These are phyloP conservation scores for Caradrina kadenii DNA, from an alignment of 2,888 invertebrate genomes.

Conservation along the genomic window DNA sequence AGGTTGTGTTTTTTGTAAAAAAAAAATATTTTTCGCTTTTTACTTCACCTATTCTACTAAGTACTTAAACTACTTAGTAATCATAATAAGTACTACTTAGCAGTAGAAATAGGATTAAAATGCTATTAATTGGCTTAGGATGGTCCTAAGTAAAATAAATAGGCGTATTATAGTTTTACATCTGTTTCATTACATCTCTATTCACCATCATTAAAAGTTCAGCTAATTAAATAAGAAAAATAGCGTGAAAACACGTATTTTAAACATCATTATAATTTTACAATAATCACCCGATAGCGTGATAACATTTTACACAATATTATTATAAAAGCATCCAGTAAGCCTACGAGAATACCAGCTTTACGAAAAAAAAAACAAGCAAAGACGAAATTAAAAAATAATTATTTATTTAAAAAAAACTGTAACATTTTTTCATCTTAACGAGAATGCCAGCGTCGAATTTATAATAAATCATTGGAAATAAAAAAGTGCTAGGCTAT, in stretches of 20 bases:
- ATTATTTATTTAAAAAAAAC: slow-evolving; percentile 18
- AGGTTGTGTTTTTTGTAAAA: too few relatives aligned
- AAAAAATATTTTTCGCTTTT: too few relatives aligned
- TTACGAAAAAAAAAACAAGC: background rate
- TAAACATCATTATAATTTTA: slow-evolving; percentile 42
- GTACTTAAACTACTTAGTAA: too few relatives aligned
- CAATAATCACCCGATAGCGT: slow-evolving; percentile 29
- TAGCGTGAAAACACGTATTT: slow-evolving; percentile 16
- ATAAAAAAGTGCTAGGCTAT: slow-evolving; percentile 50
- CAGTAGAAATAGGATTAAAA: background rate
- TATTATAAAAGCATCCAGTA: slow-evolving; percentile 18
- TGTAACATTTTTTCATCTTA: slow-evolving; percentile 52
- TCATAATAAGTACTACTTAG: too few relatives aligned
- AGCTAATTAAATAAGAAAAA: slow-evolving; percentile 38
- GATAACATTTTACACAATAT: slow-evolving; percentile 41
- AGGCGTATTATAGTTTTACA: slow-evolving; percentile 10
- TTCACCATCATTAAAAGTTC: slow-evolving; percentile 24
- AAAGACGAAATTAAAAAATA: slow-evolving; percentile 13
- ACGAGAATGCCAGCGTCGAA: slow-evolving; percentile 56
- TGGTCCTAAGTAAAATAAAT: background rate
- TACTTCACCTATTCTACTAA: too few relatives aligned
- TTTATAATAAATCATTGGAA: slow-evolving; percentile 59
- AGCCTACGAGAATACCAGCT: slow-evolving; percentile 31
- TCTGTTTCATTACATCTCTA: slow-evolving; percentile 31
- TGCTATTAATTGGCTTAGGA: background rate